Conservation (phyloP, 2,888 invertebrate species). For the Ischnus inquisitorius region DNA sequence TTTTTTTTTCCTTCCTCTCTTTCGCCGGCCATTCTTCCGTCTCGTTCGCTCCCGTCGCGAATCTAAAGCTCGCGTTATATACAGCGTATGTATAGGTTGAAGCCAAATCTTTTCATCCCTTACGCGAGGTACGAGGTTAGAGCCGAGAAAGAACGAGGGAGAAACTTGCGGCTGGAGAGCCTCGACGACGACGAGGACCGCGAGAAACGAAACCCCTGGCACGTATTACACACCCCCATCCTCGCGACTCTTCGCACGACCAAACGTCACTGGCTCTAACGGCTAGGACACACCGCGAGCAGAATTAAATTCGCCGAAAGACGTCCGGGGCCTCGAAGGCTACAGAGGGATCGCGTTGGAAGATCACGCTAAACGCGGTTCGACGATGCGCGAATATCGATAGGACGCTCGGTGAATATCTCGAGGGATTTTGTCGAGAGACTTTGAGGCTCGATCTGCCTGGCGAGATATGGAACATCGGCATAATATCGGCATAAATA, state of each 20-base stretch:
- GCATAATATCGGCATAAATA: neutral
- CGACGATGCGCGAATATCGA: slow-evolving; percentile 51
- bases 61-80: slow-evolving; percentile 51
- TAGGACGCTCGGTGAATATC: slow-evolving; percentile 39
- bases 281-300: slow-evolving; percentile 28
- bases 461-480: neutral
- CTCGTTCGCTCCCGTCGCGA: slow-evolving; percentile 40
- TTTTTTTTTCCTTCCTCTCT: slow-evolving; percentile 4
- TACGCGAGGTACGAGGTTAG: slow-evolving; percentile 8
- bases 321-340: neutral
- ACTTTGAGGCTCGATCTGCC: neutral
- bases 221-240: slow-evolving; percentile 71
- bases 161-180: slow-evolving; percentile 42
- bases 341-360: neutral
- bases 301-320: slow-evolving; percentile 75
- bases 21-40: slow-evolving; percentile 13
- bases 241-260: slow-evolving; percentile 50
- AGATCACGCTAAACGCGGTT: slow-evolving; percentile 62
- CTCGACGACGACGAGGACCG: slow-evolving; percentile 39
- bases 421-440: neutral
- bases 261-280: slow-evolving; percentile 59
- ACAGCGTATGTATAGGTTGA: slow-evolving; percentile 50
- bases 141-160: slow-evolving; percentile 38
- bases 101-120: slow-evolving; percentile 74
- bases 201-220: slow-evolving; percentile 59